Evolutionary conservation across 2,888 invertebrate species (phyloP).

Genomic region (Drosophila algonquin): DNA sequence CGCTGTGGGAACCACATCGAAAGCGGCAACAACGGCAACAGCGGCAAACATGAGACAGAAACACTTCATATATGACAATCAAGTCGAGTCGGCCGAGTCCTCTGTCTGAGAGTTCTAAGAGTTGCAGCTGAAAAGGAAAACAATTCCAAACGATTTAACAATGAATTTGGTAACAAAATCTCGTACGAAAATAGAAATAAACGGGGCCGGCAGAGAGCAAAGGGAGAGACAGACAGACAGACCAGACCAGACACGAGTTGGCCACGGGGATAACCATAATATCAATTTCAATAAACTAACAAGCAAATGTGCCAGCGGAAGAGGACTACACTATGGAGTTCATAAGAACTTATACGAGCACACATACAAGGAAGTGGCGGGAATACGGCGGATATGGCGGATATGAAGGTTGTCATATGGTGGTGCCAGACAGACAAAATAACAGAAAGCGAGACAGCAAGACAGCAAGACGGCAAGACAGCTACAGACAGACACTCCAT

Average conservation of each 20-base stretch:
- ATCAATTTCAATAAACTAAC: constrained; percentile 77
- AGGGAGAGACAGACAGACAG: constrained; percentile 24
- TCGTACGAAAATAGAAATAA: constrained; percentile 50
- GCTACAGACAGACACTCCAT: constrained; percentile 34
- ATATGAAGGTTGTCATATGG: constrained; percentile 32
- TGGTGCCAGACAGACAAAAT: constrained; percentile 10
- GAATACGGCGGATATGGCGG: background rate
- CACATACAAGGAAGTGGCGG: constrained; percentile 7
- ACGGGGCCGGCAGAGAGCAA: constrained; percentile 32
- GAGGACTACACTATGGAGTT: constrained; percentile 13
- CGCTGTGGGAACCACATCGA: constrained; percentile 7
- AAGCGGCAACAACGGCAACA: background rate
- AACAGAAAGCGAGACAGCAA: constrained; percentile 18
- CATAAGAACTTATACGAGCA: constrained; percentile 21
- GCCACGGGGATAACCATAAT: constrained; percentile 60
- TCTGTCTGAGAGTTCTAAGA: constrained; percentile 1
- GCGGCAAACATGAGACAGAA: constrained; percentile 36
- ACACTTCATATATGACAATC: constrained; percentile 53
- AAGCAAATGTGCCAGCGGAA: constrained; percentile 59
- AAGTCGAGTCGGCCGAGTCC: constrained; percentile 14
- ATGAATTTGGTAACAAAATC: constrained; percentile 48
- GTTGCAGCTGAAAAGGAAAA: constrained; percentile 31
- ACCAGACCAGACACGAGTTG: constrained; percentile 12
- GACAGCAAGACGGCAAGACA: background rate
- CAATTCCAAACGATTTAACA: constrained; percentile 74